These are phyloP conservation scores for Sinocyclocheilus maitianheensis DNA, from an alignment of 2,113 vertebrate genomes.

Conservation along the genomic window DNA sequence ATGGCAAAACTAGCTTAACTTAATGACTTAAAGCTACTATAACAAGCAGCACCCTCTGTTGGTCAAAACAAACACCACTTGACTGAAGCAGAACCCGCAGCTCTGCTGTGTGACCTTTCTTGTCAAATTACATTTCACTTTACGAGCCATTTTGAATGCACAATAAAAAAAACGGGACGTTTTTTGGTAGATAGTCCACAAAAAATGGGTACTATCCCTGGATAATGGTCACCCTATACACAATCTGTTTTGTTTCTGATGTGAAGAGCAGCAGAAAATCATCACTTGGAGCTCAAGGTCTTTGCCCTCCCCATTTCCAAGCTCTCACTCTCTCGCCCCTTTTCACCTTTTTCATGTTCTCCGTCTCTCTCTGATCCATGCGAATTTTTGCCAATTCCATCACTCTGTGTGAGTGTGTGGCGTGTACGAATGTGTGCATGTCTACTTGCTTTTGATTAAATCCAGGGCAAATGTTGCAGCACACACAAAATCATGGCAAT, in stretches of 20 bases:
- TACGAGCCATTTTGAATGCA: not conserved
- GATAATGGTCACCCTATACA: not conserved
- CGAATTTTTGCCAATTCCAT: conserved; percentile 54
- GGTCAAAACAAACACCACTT: not conserved
- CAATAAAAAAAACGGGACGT: not conserved
- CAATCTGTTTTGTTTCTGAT: conserved; percentile 36
- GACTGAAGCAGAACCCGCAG: not conserved
- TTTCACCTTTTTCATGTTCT: not conserved
- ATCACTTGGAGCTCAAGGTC: conserved; percentile 42
- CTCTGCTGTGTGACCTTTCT: not conserved
- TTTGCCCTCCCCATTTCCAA: conserved; percentile 14
- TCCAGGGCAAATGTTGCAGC: conserved; percentile 54
- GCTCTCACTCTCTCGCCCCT: not conserved
- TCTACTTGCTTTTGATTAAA: conserved; percentile 67
- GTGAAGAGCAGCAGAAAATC: conserved; percentile 52
- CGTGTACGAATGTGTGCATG: conserved; percentile 29
- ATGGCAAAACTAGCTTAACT: not conserved
- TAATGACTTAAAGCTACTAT: no score
- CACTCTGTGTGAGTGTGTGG: conserved; percentile 46
- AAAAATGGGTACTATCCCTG: not conserved
- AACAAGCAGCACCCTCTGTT: no score
- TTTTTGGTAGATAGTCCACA: not conserved
- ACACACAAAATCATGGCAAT: conserved; percentile 53
- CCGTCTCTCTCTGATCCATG: conserved; percentile 47
- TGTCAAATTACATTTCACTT: not conserved